A percentile compares a stretch with the other conserved stretches of the same genome.
phyloP scores from a whole-genome alignment of 1,140 invertebrate genomes.

The Maniola jurtina region DNA sequence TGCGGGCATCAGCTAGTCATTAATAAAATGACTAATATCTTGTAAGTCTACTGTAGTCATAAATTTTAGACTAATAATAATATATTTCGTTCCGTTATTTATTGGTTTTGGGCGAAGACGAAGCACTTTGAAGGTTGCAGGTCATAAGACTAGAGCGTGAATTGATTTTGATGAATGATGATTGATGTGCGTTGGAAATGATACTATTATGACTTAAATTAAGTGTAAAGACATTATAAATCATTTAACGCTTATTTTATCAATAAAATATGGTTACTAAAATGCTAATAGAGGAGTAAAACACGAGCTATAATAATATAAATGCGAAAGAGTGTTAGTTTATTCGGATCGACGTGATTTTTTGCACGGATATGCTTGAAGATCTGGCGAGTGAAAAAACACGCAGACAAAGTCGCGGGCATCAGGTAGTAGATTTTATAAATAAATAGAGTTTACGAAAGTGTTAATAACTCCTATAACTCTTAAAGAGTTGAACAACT shows the following conservation, averaged over 20 bases:
- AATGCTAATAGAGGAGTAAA: background rate
- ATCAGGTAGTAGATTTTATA: background rate
- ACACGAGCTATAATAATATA: too few relatives aligned
- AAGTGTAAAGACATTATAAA: background rate
- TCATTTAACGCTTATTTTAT: background rate
- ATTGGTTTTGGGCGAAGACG: background rate
- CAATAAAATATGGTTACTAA: background rate
- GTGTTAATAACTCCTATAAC: background rate
- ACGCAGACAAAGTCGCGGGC: too few relatives aligned
- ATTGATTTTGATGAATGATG: slow-evolving; percentile 6
- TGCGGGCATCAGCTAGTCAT: too few relatives aligned
- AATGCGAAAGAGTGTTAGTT: too few relatives aligned
- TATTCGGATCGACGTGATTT: too few relatives aligned
- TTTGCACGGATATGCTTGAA: too few relatives aligned
- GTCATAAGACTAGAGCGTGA: background rate
- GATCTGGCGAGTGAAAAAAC: too few relatives aligned
- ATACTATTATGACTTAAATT: too few relatives aligned
- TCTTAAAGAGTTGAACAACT: slow-evolving; percentile 14
- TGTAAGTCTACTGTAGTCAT: too few relatives aligned
- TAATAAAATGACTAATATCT: too few relatives aligned
- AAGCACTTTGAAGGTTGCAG: background rate
- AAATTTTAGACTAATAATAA: too few relatives aligned
- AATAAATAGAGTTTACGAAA: background rate
- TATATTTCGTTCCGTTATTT: background rate
- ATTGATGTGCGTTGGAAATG: background rate